Percentiles rank a stretch among this genome's conserved stretches.
Conservation (phyloP, 1,140 invertebrate species). For the Danaus melanippus region DNA sequence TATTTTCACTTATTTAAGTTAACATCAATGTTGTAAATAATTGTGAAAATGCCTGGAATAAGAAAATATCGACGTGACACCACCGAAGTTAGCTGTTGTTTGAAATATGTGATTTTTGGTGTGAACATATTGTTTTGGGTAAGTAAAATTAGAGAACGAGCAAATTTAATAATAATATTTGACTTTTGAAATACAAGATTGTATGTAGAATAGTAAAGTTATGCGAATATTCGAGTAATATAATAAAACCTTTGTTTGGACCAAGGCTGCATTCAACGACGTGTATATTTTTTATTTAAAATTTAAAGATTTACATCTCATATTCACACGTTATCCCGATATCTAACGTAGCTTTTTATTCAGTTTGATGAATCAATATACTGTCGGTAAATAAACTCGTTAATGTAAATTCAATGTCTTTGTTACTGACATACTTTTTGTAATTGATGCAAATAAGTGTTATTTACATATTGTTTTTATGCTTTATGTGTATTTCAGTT, state of each 20-base stretch:
- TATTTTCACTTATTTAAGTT: slow-evolving; percentile 18
- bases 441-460: background rate
- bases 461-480: slow-evolving; percentile 7
- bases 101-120: slow-evolving; percentile 97
- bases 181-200: slow-evolving; percentile 10
- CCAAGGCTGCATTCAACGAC: slow-evolving; percentile 22
- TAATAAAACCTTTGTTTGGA: too few relatives aligned
- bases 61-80: slow-evolving; percentile 87
- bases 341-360: too few relatives aligned
- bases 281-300: background rate
- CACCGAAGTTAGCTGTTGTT: slow-evolving; percentile 96
- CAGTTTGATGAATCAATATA: too few relatives aligned
- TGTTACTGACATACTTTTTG: too few relatives aligned
- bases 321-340: too few relatives aligned
- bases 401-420: too few relatives aligned
- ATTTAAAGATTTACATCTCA: background rate
- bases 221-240: too few relatives aligned
- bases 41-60: slow-evolving; percentile 68
- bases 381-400: too few relatives aligned
- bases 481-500: slow-evolving; percentile 77
- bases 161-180: background rate
- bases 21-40: slow-evolving; percentile 18
- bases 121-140: slow-evolving; percentile 99
- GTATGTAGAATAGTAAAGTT: background rate
- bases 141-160: slow-evolving; percentile 57